These are phyloP conservation scores for Calcarius ornatus DNA, from an alignment of 2,113 vertebrate genomes.

Conservation along the genomic window DNA sequence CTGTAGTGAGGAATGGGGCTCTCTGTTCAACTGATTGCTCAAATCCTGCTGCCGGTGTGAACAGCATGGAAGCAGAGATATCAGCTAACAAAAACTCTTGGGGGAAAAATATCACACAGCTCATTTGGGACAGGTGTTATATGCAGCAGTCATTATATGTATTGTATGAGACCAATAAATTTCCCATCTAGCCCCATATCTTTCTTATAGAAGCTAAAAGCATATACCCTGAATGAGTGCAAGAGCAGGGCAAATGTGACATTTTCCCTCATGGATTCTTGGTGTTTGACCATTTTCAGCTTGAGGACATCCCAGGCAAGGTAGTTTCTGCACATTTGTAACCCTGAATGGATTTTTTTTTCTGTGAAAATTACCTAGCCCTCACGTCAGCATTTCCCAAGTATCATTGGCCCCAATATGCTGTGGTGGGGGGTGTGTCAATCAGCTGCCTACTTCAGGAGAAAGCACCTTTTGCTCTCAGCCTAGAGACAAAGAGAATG, in stretches of 20 bases:
- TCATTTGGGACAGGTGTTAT: not conserved
- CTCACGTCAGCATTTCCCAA: not conserved
- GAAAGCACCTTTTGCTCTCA: not conserved
- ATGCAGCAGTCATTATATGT: not conserved
- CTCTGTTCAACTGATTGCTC: not conserved
- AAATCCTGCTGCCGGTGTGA: not conserved
- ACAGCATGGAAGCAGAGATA: not conserved
- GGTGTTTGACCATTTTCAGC: not conserved
- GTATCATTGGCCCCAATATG: not conserved
- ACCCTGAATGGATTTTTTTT: not conserved
- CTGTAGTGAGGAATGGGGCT: not conserved
- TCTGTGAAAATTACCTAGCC: not conserved
- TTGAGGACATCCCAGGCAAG: not conserved
- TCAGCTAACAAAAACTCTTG: not conserved
- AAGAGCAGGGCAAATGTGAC: not conserved
- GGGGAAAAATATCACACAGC: not conserved
- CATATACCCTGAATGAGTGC: rapidly evolving
- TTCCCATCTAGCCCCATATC: not conserved
- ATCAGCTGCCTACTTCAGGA: not conserved
- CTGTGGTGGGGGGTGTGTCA: not conserved
- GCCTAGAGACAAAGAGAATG: not conserved
- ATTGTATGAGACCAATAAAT: not conserved
- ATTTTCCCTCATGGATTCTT: not conserved
- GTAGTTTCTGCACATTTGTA: not conserved
- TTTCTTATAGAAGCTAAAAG: not conserved